These are phyloP conservation scores for Clunio marinus DNA, from an alignment of 2,888 invertebrate genomes.

Conservation along the genomic window DNA sequence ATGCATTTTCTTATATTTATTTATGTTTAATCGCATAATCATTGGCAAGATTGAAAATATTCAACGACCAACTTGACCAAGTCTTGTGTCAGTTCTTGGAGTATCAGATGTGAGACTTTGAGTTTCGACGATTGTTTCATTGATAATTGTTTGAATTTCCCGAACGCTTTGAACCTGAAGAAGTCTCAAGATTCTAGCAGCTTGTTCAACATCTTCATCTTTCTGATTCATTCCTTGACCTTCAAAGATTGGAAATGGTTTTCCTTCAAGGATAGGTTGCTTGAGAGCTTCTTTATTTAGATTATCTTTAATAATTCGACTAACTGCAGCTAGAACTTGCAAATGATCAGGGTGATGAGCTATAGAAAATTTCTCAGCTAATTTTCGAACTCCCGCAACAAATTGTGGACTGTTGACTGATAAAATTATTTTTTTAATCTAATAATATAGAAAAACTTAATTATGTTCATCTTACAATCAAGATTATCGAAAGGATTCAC, in stretches of 20 bases:
- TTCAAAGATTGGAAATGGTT: constrained; percentile 65
- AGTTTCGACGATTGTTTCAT: constrained; percentile 88
- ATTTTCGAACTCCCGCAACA: constrained; percentile 69
- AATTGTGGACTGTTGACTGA: constrained; percentile 80
- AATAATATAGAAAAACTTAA: constrained; percentile 5
- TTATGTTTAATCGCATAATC: too few relatives aligned
- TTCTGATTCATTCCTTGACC: constrained; percentile 62
- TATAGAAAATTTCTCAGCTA: constrained; percentile 76
- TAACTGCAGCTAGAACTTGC: constrained; percentile 65
- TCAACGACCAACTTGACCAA: constrained; percentile 81
- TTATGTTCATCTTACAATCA: constrained; percentile 65
- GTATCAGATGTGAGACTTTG: constrained; percentile 93
- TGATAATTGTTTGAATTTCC: constrained; percentile 82
- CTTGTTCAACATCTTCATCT: constrained; percentile 63
- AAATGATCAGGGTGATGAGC: constrained; percentile 77
- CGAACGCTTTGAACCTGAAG: constrained; percentile 55
- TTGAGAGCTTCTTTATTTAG: constrained; percentile 56
- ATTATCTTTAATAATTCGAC: constrained; percentile 58
- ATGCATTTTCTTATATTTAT: too few relatives aligned
- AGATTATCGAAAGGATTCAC: constrained; percentile 80
- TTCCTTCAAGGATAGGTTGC: constrained; percentile 51
- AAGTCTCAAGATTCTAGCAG: constrained; percentile 72
- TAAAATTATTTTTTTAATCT: constrained; percentile 53
- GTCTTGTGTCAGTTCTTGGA: constrained; percentile 90
- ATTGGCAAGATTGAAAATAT: too few relatives aligned